Evolutionary conservation across 1,140 invertebrate species (phyloP), one percentile per base, ranked within the genome.

Genomic region (Hydropsyche tenuis): DNA sequence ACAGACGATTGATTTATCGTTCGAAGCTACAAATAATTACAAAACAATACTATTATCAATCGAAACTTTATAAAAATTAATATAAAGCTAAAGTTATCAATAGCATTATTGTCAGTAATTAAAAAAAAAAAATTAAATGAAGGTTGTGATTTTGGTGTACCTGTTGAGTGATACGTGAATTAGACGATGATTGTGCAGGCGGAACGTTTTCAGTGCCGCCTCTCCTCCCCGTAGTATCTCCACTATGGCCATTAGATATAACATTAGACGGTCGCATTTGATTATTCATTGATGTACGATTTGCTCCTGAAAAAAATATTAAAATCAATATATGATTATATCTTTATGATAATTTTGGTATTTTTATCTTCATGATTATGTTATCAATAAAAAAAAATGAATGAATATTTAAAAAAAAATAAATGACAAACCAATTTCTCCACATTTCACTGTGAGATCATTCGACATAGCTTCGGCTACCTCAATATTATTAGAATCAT

Each of bases 201-300:
- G 83, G 83, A 51, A 83, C 82, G 63, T 85, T 82, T 75, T 85
- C 85, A 78, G 84, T 84, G 12, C 81, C 79, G 60, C 83, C 84
- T 64, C 82, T 81, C 69, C 84, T 79, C 16, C 80, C 80, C 76
- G 81, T 85, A 62, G 84, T 85, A 79, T 85, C 84, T 48, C 83
- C 83, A 64, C 83, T 82, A 76, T 85, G 84, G 0, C 84, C 84
- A 69, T 77, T 77, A 20, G 77, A 76, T 4, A 76, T 69, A 16
- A 76, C 72, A 77, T 84, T 85, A 74, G 85, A 82, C 77, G 81
- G 66, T 27, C 85, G 84, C 82, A 82, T 82, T 80, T 83, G 83
- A 72, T 85, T 85, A 80, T 84, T 85, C 74, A 84, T 82, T 56
- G 83, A 84, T 62, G 83, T 79, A 25, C 85, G 81, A n/a, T 81